Conservation (phyloP, 2,888 invertebrate genomes). For the Agonopterix heracliana region DNA sequence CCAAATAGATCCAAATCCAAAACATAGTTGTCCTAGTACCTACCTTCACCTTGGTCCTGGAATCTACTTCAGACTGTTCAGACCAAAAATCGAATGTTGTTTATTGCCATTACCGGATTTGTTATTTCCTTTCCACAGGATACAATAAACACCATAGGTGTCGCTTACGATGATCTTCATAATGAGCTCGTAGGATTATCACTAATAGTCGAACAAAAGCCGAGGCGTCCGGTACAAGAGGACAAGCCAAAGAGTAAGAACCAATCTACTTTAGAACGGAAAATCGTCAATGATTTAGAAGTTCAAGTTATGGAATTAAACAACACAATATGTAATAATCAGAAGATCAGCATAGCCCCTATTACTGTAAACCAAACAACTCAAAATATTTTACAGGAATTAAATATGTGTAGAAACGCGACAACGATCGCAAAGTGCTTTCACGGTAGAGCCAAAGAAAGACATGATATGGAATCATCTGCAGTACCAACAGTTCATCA, state of each 20-base stretch:
- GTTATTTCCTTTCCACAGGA: conserved; percentile 31
- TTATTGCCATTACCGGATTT: no score
- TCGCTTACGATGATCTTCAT: conserved; percentile 43
- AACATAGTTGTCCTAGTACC: no score
- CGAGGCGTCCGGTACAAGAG: not conserved
- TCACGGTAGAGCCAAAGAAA: no score
- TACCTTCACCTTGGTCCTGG: no score
- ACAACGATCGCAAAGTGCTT: no score
- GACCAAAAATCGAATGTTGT: no score
- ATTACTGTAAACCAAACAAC: not conserved
- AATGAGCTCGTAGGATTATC: conserved; percentile 32
- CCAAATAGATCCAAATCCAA: no score
- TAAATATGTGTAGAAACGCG: no score
- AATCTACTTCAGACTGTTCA: no score
- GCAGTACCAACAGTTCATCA: not conserved
- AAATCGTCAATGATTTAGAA: conserved; percentile 17
- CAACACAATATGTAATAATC: not conserved
- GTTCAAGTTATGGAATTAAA: conserved; percentile 16
- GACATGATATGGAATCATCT: no score
- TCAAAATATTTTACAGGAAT: no score
- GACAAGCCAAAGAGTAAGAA: conserved; percentile 5
- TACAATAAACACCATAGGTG: conserved; percentile 38
- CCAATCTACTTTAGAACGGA: conserved; percentile 11
- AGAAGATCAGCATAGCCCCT: not conserved
- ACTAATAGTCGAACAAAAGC: conserved; percentile 12